Evolutionary conservation across 2,888 invertebrate genomes (phyloP).

Genomic region (Pantelozetes paolii): DNA sequence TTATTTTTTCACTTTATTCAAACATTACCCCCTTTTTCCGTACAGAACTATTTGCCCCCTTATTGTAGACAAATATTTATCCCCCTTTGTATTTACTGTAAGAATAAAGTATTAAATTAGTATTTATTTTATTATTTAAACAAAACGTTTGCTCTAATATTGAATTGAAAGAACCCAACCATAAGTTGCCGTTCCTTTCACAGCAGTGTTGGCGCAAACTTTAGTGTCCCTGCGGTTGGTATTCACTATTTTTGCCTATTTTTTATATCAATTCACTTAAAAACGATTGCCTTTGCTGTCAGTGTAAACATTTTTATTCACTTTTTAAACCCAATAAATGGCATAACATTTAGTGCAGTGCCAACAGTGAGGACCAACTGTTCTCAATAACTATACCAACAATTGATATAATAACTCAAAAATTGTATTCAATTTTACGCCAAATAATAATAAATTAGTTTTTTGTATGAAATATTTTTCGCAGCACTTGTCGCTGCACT

Average conservation of each 20-base stretch:
- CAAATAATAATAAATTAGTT: slow-evolving; percentile 4
- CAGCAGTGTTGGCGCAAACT: background rate
- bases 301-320: background rate
- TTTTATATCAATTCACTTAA: slow-evolving; percentile 4
- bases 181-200: background rate
- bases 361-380: background rate
- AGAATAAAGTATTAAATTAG: too few species aligned
- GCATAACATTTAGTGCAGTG: background rate
- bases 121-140: too few species aligned
- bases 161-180: background rate
- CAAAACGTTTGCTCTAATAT: too few species aligned
- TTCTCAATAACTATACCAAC: background rate
- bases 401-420: background rate
- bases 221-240: background rate
- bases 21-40: too few species aligned
- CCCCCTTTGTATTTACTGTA: too few species aligned
- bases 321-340: background rate
- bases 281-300: background rate
- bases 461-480: background rate
- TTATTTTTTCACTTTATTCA: too few species aligned
- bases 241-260: background rate
- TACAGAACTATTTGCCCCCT: too few species aligned
- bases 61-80: too few species aligned
- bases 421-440: background rate
- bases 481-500: too few species aligned